Evolutionary conservation across 2,797 vertebrate genomes (phyloP), one percentile per base, ranked within the genome.

Genomic region (Acrossocheilus wenchowensis): DNA sequence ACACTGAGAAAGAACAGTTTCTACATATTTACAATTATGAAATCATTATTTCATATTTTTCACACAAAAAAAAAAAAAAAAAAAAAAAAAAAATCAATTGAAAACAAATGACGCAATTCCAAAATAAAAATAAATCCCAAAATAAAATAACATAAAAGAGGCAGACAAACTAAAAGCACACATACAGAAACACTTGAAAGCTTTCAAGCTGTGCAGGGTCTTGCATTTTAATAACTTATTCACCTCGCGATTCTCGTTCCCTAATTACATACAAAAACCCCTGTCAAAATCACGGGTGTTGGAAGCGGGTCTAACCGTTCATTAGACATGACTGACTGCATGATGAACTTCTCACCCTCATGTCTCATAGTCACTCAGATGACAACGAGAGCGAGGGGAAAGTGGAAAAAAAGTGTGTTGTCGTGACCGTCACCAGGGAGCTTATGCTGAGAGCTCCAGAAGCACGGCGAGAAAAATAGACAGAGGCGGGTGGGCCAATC

Each of bases 391-490:
- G 74, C 57, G 34, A 26, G 11, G 39, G 23, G 26, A 17, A 48
- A 36, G 6, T 54, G 23, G 15, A 5, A 41, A 23, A 11, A 62
- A 39, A 19, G n/a, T 1, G 62, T 62, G 17, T 83, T 62, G 69
- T 86, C 57, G 8, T 66, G 66, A 57, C 77, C 19, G 64, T 79
- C 73, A 82, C 73, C 21, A 11, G 80, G 71, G 80, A 87, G 82
- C 48, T 71, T 84, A 75, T 57, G 62, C 48, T 26, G 64, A n/a
- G 64, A 41, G 80, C 78, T 87, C 78, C 84, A 74, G 77, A 88
- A 84, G 74, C 81, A 71, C 60, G 23, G 75, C 15, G 84, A 85
- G 81, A 87, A 86, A 88, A 86, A 89, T 79, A 69, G 81, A 71
- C 85, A 26, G 83, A 66, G 81, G 45, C 78, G 41, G 79, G 83